These are phyloP conservation scores for Pachyrhynchus sulphureomaculatus DNA, from an alignment of 1,140 invertebrate species.

Conservation along the genomic window DNA sequence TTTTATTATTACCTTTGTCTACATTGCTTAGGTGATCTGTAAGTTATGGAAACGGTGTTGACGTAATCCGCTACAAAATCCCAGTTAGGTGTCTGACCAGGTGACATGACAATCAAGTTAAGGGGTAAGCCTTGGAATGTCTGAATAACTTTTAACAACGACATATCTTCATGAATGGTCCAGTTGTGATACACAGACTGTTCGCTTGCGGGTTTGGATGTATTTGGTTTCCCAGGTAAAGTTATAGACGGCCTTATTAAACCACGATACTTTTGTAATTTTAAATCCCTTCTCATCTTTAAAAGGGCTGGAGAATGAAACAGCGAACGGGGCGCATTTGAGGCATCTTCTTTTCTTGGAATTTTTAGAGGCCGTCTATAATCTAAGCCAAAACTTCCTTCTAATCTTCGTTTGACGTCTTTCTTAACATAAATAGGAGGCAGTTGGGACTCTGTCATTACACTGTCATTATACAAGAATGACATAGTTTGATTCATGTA, in stretches of 20 bases:
- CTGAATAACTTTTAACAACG: slow-evolving; percentile 82
- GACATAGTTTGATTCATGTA: slow-evolving; percentile 84
- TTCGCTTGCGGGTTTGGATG: slow-evolving; percentile 60
- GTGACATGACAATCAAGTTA: slow-evolving; percentile 74
- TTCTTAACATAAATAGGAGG: slow-evolving; percentile 85
- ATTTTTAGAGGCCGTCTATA: slow-evolving; percentile 63
- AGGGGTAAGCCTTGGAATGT: slow-evolving; percentile 79
- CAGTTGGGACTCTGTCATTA: slow-evolving; percentile 80
- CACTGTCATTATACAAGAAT: slow-evolving; percentile 80
- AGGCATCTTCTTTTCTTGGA: slow-evolving; percentile 73
- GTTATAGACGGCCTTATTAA: slow-evolving; percentile 62
- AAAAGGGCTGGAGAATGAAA: slow-evolving; percentile 83
- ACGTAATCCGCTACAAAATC: slow-evolving; percentile 92
- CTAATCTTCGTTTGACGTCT: slow-evolving; percentile 71
- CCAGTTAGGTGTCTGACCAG: slow-evolving; percentile 91
- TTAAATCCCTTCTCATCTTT: slow-evolving; percentile 51
- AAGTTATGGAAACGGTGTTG: slow-evolving; percentile 75
- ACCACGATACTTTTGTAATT: slow-evolving; percentile 69
- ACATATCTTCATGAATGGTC: slow-evolving; percentile 88
- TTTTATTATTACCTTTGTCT: slow-evolving; percentile 62
- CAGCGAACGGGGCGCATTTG: slow-evolving; percentile 77
- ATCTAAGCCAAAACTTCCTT: slow-evolving; percentile 55
- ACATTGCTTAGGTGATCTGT: slow-evolving; percentile 87
- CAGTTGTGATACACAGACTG: slow-evolving; percentile 76
- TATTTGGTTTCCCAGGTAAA: slow-evolving; percentile 57